Base-by-base conservation (phyloP, 2,888 invertebrate species). In the Sipha maydis region DNA sequence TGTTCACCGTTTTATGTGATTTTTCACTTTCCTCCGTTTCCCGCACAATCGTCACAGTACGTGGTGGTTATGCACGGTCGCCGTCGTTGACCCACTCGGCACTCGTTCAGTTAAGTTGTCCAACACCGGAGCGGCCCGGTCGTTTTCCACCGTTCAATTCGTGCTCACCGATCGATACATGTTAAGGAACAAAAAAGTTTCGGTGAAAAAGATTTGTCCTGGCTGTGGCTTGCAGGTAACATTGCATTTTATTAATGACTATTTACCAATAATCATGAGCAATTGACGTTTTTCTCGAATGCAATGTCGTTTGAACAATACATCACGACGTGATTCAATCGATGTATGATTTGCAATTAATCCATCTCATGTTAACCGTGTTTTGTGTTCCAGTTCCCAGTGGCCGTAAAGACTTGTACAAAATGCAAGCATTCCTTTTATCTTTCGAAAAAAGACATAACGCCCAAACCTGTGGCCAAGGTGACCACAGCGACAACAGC, bases 371-470 rank as follows among this genome's bases (percentile, higher is more conserved):
- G 82, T 76, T 80, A 83, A 77, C 28, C 34, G 84, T 90, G 34
- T 89, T 85, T 5, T 80, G 85, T 38, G 90, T 90, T 91, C 0
- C 91, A 96, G 96, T 95, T 96, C 89, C 96, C 96, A 3, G 96
- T 96, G 41, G 96, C 96, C 0, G 96, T 96, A 54, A 97, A 96
- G 92, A 94, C 95, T 0, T 97, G 97, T 91, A 95, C 95, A 77
- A 90, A 90, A 48, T 97, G 96, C 91, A 96, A 96, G 0, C 95
- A 96, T 92, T 95, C 95, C 8, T 96, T 96, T 92, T 96, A 96
- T 91, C 94, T 95, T 90, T 93, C 95, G 0, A 93, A 95, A 77
- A 89, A 89, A 54, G 89, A 89, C 34, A 84, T 84, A 11, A 25
- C 28, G 7, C 78, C 85, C 41, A 83, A 85, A 71, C 21, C 56